These are phyloP conservation scores for Neostethus bicornis DNA, from an alignment of 2,797 vertebrate genomes.

Conservation along the genomic window DNA sequence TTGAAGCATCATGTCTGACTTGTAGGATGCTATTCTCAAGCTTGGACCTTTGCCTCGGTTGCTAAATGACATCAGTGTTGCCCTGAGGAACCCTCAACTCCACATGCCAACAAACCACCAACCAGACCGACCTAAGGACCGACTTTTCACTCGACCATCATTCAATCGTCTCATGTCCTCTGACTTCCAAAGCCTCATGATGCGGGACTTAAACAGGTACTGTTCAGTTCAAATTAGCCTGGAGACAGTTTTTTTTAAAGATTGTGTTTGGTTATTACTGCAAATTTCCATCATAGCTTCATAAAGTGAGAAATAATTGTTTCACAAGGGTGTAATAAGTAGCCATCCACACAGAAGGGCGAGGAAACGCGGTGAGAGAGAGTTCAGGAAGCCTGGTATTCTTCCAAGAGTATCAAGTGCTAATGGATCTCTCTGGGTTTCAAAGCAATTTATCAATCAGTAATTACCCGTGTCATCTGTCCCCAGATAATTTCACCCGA, in stretches of 20 bases:
- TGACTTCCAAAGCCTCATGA: conserved; percentile 96
- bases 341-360: conserved; percentile 15
- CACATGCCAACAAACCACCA: conserved; percentile 94
- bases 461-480: conserved; percentile 58
- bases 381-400: conserved; percentile 25
- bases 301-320: conserved; percentile 13
- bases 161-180: conserved; percentile 85
- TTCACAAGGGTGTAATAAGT: conserved; percentile 23
- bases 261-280: conserved; percentile 1
- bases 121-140: conserved; percentile 77
- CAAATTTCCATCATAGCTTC: conserved; percentile 23
- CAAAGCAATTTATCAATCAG: conserved; percentile 56
- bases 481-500: conserved; percentile 34
- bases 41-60: conserved; percentile 92
- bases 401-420: conserved; percentile 41
- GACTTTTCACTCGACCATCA: conserved; percentile 78
- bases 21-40: conserved; percentile 93
- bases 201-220: conserved; percentile 95
- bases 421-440: conserved; percentile 51
- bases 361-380: conserved; percentile 20
- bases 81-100: conserved; percentile 94
- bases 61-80: conserved; percentile 96
- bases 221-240: too few relatives aligned
- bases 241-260: too few relatives aligned
- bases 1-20: background rate